Base-by-base conservation (phyloP, 2,113 vertebrate species). In the Thunnus maccoyii region DNA sequence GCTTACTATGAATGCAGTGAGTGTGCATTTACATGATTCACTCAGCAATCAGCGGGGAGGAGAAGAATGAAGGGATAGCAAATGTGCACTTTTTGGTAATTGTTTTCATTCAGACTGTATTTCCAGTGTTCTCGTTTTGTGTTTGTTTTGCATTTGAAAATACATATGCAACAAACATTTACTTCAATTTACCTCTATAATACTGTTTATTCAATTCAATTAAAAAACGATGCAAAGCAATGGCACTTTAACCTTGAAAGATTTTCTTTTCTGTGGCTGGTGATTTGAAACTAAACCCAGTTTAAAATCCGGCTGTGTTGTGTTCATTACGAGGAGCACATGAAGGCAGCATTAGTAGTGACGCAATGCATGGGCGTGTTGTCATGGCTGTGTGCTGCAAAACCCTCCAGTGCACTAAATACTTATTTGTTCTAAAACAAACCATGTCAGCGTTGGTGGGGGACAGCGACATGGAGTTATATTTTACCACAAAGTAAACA, bases 361-460 rank as follows among this genome's bases (percentile, higher is more conserved):
- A 94, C 92, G 93, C 47, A 74, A 91, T 18, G 70, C 84, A 88
- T 86, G 93, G 93, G 93, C 92, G 93, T 94, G 93, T 92, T 87
- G 88, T 84, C 86, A 90, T 91, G 90, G 87, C 91, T 87, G 78
- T 83, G 81, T 17, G 76, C 89, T 69, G 91, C 67, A 67, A 69
- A 82, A 55, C 57, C 80, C 57, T 60, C 20, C 74, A 48, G 76
- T 68, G 50, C 64, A 80, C 76, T 85, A 85, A 84, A 86, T 17
- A 72, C 76, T 82, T 78, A 77, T 89, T 76, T 87, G 55, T 71
- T 13, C 56, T 44, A 50, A 87, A 88, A 84, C 47, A 72, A 76
- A 72, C 12, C 44, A 78, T 89, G 82, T 86, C 89, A 76, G 61
- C 62, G 73, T 30, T 71, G 15, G 48, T 48, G 48, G 32, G 2